Evolutionary conservation across 2,797 vertebrate genomes (phyloP).

Genomic region (Smutsia gigantea): DNA sequence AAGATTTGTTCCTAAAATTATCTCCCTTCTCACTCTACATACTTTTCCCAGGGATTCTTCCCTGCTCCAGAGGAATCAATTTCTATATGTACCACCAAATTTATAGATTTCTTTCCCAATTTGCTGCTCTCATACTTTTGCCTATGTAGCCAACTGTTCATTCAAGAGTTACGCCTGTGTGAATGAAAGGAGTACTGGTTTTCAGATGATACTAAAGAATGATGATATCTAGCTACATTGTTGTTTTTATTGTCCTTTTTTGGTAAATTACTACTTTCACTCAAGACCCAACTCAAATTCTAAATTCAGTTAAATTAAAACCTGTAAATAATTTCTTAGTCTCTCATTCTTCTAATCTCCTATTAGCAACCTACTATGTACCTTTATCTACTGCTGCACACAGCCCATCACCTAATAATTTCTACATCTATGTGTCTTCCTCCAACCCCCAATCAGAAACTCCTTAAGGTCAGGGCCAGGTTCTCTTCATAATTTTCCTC

Average conservation of each 20-base stretch:
- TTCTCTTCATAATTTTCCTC: background rate
- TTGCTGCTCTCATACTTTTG: background rate
- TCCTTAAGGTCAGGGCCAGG: background rate
- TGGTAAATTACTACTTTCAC: background rate
- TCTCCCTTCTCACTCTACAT: background rate
- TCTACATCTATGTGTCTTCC: background rate
- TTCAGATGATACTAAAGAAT: background rate
- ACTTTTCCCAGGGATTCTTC: slow-evolving; percentile 11
- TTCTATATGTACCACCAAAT: background rate
- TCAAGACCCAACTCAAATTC: background rate
- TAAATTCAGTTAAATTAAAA: background rate
- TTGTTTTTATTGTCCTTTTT: background rate
- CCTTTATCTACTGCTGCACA: background rate
- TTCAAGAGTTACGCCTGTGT: background rate
- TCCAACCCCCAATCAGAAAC: background rate
- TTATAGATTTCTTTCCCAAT: background rate
- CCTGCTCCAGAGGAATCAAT: background rate
- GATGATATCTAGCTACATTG: background rate
- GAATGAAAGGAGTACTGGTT: background rate
- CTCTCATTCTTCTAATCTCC: background rate
- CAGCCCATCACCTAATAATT: background rate
- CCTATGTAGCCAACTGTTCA: background rate
- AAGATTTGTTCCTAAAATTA: background rate
- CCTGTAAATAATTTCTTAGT: background rate
- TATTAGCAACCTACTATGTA: background rate